phyloP scores from a whole-genome alignment of 2,797 vertebrate species.

The Urosaurus nigricauda region DNA sequence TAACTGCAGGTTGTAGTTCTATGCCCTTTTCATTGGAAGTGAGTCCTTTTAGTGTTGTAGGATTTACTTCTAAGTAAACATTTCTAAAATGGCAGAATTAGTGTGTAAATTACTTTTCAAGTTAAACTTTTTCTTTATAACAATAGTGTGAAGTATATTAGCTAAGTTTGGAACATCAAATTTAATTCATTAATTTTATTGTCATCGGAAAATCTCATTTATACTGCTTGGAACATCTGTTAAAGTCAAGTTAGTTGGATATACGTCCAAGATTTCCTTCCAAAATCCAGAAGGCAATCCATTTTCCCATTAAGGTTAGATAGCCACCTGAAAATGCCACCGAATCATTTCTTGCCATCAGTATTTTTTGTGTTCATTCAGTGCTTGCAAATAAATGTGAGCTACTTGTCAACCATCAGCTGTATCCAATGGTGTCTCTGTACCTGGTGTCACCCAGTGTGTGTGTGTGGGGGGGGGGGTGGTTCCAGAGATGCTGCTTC shows the following conservation, averaged over 20 bases:
- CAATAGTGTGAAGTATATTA: neutral
- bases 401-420: neutral
- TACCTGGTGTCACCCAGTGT: too few relatives aligned
- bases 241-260: neutral
- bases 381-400: neutral
- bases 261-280: neutral
- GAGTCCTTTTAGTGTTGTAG: neutral
- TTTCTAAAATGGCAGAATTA: neutral
- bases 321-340: neutral
- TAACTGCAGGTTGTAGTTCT: neutral
- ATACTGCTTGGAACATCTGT: neutral
- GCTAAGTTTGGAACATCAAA: neutral
- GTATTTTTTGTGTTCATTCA: neutral
- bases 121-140: neutral
- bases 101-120: neutral
- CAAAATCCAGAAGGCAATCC: neutral
- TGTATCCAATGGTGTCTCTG: neutral
- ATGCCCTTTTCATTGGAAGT: neutral
- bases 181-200: constrained; percentile 1
- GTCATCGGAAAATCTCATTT: constrained; percentile 16
- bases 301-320: neutral
- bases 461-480: too few relatives aligned
- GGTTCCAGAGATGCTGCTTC: too few relatives aligned
- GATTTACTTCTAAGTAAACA: too few relatives aligned
- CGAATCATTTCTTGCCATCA: neutral